Evolutionary conservation across 2,888 invertebrate genomes (phyloP).

Genomic region (Hofmannophila pseudospretella): DNA sequence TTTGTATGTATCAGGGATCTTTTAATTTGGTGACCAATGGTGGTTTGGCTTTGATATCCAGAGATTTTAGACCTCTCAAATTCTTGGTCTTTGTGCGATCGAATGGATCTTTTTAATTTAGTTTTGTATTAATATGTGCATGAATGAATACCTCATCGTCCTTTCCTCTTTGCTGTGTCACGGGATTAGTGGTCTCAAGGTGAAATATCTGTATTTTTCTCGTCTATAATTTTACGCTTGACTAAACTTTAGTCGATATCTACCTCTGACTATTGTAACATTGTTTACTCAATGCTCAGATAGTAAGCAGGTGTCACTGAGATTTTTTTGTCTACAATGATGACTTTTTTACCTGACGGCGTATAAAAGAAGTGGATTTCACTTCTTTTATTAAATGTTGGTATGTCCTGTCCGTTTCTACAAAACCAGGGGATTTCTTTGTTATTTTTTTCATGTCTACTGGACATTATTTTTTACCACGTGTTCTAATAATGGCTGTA

Average conservation of each 20-base stretch:
- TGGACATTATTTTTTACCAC: too few species aligned
- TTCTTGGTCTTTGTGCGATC: constrained; percentile 14
- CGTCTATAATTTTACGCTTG: constrained; percentile 28
- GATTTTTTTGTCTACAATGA: constrained; percentile 1
- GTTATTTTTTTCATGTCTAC: too few species aligned
- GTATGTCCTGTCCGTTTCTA: too few species aligned
- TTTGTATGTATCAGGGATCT: constrained; percentile 21
- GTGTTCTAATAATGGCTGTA: too few species aligned
- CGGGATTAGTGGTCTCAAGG: constrained; percentile 57
- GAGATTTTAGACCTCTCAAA: not conserved
- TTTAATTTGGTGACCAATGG: constrained; percentile 12
- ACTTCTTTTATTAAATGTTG: too few species aligned
- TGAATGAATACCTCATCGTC: constrained; percentile 46
- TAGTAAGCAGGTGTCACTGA: not conserved
- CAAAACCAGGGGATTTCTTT: too few species aligned
- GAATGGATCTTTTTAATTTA: constrained; percentile 16
- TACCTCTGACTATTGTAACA: not conserved
- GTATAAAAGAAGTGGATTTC: not conserved
- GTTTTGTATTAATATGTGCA: constrained; percentile 53
- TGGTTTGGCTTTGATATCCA: constrained; percentile 1
- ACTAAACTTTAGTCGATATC: constrained; percentile 22
- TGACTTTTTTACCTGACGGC: not conserved
- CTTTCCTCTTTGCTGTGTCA: constrained; percentile 43
- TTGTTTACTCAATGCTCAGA: not conserved
- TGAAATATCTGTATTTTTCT: constrained; percentile 38